Base-by-base conservation (phyloP, 2,888 invertebrate genomes). In the Eilema depressum region DNA sequence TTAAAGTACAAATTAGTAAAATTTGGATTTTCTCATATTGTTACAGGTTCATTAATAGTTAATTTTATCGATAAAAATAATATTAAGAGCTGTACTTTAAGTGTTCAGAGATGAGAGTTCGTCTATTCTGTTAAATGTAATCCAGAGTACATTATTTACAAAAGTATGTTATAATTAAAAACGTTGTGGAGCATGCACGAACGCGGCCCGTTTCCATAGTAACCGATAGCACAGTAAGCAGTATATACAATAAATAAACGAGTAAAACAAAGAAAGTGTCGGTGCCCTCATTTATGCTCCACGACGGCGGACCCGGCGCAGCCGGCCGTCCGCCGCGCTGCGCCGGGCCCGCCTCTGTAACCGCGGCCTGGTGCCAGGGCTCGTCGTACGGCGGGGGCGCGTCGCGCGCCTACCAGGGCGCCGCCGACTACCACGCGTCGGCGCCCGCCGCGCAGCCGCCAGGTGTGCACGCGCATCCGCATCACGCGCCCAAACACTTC, bases 1-100 rank as follows among this genome's bases (percentile, higher is more conserved):
- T 95, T 95, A 95, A 95, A 95, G 95, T 95, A 95, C 95, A 95
- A 95, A 95, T 93, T 94, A 94, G 95, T 95, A 94, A 94, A 95
- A 93, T 94, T 93, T 92, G 91, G 93, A 95, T 94, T 94, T 93
- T 93, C 89, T 95, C 90, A 90, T 94, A 93, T 95, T 95, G 95
- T 95, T 95, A 93, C 95, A 95, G 95, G 95, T 95, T 95, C 94
- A 94, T 94, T 94, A 94, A 95, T 93, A 91, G 91, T 90, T 94
- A 94, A 95, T 89, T 91, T 91, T 90, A 91, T 91, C 86, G 86
- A 90, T 92, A 92, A 89, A 92, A 85, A 89, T 94, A 94, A 93
- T 93, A 88, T 93, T 94, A 94, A 95, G 94, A 94, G 93, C 93
- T 93, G 95, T 95, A 95, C 95, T 95, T 95, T 95, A 95, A 95